Evolutionary conservation across 2,797 vertebrate genomes (phyloP), one percentile per base, ranked within the genome.

Genomic region (Dendrocincla tyrannina): DNA sequence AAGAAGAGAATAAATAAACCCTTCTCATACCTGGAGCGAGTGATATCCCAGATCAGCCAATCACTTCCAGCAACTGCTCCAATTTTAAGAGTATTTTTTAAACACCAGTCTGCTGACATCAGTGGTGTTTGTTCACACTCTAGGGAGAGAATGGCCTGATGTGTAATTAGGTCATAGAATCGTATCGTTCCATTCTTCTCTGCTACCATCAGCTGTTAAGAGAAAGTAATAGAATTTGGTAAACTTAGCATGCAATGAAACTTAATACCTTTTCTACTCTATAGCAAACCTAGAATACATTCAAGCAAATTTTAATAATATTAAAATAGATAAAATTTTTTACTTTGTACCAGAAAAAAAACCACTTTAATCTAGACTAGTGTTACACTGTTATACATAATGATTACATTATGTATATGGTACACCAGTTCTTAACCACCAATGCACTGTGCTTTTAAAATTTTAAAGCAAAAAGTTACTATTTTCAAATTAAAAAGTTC

Each of bases 31-130:
- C 99, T 99, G 96, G 99, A 99, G 52, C 98, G 98, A 58, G 99
- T 98, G 81, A 99, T 99, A 91, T 99, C 99, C 99, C 99, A 99
- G 95, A 99, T 99, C 85, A 99, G 93, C 99, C 99, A 99, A 97
- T 99, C 98, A 68, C 97, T 99, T 85, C 99, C 99, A 24, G 98
- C 99, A 96, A 99, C 99, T 11, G 99, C 99, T 24, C 99, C 99
- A 23, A 99, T 98, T 98, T 99, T 99, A 92, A 99, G 98, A 20
- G 99, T 99, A 95, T 99, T 99, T 93, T 98, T 98, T 88, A 99
- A 98, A 96, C 99, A 99, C 99, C 99, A 99, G 97, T 99, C 99
- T 42, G 99, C 99, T 35, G 99, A 99, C 99, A 99, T 99, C 83
- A 99, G 98, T 0, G 98, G 99, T 2, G 97, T 98, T 91, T 99